These are phyloP conservation scores for Acrossocheilus wenchowensis DNA, from an alignment of 2,797 vertebrate genomes.

Conservation along the genomic window DNA sequence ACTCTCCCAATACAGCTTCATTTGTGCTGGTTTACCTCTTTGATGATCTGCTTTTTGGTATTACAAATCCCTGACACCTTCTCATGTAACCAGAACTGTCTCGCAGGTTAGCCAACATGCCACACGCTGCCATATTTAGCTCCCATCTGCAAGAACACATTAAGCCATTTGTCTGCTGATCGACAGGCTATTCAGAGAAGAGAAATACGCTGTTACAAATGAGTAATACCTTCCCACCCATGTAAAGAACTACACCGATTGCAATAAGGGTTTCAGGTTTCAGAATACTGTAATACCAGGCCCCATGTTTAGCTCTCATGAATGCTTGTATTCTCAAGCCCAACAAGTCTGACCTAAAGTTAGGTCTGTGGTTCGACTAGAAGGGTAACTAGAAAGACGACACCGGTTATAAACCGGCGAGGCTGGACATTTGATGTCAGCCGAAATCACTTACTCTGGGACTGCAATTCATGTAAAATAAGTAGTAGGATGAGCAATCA, in stretches of 20 bases:
- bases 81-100: slow-evolving; percentile 26
- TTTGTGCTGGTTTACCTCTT: slow-evolving; percentile 15
- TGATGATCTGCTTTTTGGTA: slow-evolving; percentile 19
- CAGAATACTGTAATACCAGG: slow-evolving; percentile 29
- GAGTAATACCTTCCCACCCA: slow-evolving; percentile 35
- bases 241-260: slow-evolving; percentile 19
- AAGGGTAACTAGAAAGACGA: slow-evolving; percentile 45
- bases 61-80: slow-evolving; percentile 23
- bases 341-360: slow-evolving; percentile 40
- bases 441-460: not conserved
- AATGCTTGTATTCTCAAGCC: slow-evolving; percentile 32
- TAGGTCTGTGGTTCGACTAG: slow-evolving; percentile 22
- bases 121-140: slow-evolving; percentile 35
- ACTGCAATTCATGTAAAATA: slow-evolving; percentile 3
- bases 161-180: slow-evolving; percentile 23
- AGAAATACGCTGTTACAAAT: slow-evolving; percentile 9
- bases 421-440: slow-evolving; percentile 11
- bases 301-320: not conserved
- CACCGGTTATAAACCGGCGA: slow-evolving; percentile 1
- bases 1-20: not conserved
- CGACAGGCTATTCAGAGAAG: slow-evolving; percentile 6
- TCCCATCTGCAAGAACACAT: slow-evolving; percentile 38
- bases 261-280: slow-evolving; percentile 37
- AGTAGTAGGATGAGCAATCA: not conserved
- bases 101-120: slow-evolving; percentile 5